Base-by-base conservation (phyloP, 2,888 invertebrate species). In the Desoria tigrina region DNA sequence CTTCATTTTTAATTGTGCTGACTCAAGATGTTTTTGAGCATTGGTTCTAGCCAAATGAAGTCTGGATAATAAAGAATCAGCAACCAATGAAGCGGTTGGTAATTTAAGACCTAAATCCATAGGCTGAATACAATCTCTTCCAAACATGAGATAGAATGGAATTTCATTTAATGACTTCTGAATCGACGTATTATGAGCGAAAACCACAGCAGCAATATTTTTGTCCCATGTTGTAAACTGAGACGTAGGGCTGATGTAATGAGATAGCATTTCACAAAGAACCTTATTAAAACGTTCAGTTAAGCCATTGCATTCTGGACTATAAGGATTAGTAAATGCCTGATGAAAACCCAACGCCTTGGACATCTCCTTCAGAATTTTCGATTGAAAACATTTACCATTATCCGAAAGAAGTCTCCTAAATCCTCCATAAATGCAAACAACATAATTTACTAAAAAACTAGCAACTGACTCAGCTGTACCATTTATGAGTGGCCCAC, bases 231-330 rank as follows among this genome's bases (percentile, higher is more conserved):
- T n/a, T n/a, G n/a, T n/a, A n/a, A n/a, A n/a, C n/a, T n/a, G n/a
- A n/a, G n/a, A n/a, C n/a, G n/a, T n/a, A n/a, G n/a, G n/a, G n/a
- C n/a, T n/a, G n/a, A n/a, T n/a, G n/a, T n/a, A n/a, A n/a, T n/a
- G n/a, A n/a, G n/a, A n/a, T n/a, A n/a, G n/a, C n/a, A n/a, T n/a
- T n/a, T n/a, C n/a, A n/a, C n/a, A n/a, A n/a, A n/a, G n/a, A n/a
- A n/a, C n/a, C 16, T 58, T 49, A 50, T 77, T 77, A 28, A 71
- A 66, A 2, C 69, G 26, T 63, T 77, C 77, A 1, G 63, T 64
- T 1, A 76, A 26, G 0, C 77, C 77, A 49, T 77, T 76, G 0
- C 28, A 26, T n/a, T 67, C 42, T 0, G 74, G 74, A 7, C 67
- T 62, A 61, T 67, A 76, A 0, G 70, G 61, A 1, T 66, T 57